A percentile compares a stretch with the other conserved stretches of the same genome.
Evolutionary conservation across 2,797 vertebrate genomes (phyloP).

Genomic region (Darevskia mixta): DNA sequence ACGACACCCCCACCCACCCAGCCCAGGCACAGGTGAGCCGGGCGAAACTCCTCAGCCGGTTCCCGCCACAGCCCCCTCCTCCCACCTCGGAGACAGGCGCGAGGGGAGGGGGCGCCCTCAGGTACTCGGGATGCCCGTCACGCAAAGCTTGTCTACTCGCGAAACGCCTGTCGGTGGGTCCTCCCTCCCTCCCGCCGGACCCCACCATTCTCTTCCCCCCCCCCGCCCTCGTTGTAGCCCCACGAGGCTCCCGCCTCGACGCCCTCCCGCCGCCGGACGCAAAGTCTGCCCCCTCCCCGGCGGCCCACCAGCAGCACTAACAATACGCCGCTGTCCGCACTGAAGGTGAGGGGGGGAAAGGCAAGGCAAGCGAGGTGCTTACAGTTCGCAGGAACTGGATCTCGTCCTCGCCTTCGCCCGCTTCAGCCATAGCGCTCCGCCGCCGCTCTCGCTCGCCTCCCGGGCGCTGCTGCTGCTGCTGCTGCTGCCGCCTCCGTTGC

Average conservation of each 20-base stretch:
- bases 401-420: constrained; percentile 96
- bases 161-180: neutral
- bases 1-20: too few relatives aligned
- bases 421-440: constrained; percentile 89
- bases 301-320: neutral
- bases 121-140: constrained; percentile 1
- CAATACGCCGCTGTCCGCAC: neutral
- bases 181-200: neutral
- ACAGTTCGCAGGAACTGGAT: constrained; percentile 98
- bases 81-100: neutral
- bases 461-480: neutral
- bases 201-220: neutral
- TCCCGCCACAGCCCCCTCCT: neutral
- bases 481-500: constrained; percentile 33
- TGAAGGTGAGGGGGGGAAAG: neutral
- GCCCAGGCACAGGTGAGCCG: neutral
- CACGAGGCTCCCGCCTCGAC: neutral
- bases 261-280: neutral
- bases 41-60: neutral
- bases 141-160: neutral
- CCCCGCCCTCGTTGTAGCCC: neutral
- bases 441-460: constrained; percentile 62
- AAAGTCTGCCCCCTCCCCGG: neutral
- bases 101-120: neutral
- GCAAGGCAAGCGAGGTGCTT: constrained; percentile 73